Evolutionary conservation across 2,888 invertebrate species (phyloP).

Genomic region (Schizaphis graminum): DNA sequence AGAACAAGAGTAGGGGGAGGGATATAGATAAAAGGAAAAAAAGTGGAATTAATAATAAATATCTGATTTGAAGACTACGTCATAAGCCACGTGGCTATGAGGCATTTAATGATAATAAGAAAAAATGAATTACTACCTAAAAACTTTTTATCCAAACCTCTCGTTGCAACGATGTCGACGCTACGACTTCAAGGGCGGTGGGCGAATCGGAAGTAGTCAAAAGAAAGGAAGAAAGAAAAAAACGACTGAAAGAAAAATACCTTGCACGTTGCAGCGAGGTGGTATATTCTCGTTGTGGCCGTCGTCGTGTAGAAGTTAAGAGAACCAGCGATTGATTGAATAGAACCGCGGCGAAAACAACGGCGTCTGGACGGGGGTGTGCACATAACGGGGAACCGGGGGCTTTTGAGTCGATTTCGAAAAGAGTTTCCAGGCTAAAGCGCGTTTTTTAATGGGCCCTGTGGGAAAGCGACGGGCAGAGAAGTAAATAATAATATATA

Average conservation of each 20-base stretch:
- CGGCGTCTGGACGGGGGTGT: neutral
- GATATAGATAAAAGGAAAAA: neutral
- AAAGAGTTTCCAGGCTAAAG: slow-evolving; percentile 31
- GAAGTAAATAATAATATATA: slow-evolving; percentile 19
- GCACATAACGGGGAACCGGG: neutral
- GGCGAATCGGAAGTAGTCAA: neutral
- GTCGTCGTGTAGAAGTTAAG: neutral
- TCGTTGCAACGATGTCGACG: neutral
- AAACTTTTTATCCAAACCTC: neutral
- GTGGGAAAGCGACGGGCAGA: neutral
- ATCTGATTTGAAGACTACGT: neutral
- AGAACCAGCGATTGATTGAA: slow-evolving; percentile 28
- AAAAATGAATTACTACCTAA: neutral
- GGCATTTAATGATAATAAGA: neutral
- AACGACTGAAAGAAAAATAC: neutral
- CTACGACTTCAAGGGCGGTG: rapidly evolving
- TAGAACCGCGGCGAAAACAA: neutral
- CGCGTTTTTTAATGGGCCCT: slow-evolving; percentile 29
- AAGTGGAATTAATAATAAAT: neutral
- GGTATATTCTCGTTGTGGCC: neutral
- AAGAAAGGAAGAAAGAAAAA: neutral
- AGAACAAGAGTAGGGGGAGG: neutral
- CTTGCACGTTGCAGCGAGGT: neutral
- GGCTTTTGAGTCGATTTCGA: slow-evolving; percentile 13
- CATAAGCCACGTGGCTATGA: too few relatives aligned